Evolutionary conservation across 2,113 vertebrate genomes (phyloP).

Genomic region (Etheostoma cragini): DNA sequence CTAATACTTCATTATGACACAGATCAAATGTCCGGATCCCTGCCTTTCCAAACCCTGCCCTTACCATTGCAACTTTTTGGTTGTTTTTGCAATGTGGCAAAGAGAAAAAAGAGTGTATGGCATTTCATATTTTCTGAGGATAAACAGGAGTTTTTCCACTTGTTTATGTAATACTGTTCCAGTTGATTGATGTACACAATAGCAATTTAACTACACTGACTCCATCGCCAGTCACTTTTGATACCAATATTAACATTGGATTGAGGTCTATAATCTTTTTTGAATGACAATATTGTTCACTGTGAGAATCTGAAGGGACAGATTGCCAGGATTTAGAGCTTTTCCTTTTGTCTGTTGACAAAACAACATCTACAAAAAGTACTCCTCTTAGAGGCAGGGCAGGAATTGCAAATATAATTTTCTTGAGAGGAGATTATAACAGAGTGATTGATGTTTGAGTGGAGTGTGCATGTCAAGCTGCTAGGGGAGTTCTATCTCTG

Average conservation of each 20-base stretch:
- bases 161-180: neutral
- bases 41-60: conserved; percentile 47
- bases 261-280: conserved; percentile 52
- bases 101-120: conserved; percentile 38
- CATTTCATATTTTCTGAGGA: conserved; percentile 42
- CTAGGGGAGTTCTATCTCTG: conserved; percentile 37
- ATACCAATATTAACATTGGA: conserved; percentile 24
- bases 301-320: conserved; percentile 27
- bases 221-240: conserved; percentile 32
- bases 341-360: conserved; percentile 44
- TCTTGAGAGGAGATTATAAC: conserved; percentile 52
- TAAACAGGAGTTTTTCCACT: conserved; percentile 35
- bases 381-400: conserved; percentile 14
- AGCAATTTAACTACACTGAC: neutral
- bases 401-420: conserved; percentile 56
- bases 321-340: conserved; percentile 38
- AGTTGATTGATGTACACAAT: neutral
- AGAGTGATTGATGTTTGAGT: conserved; percentile 15
- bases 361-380: conserved; percentile 49
- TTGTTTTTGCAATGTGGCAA: conserved; percentile 72
- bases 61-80: conserved; percentile 60
- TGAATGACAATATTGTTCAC: conserved; percentile 37
- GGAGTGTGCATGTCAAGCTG: neutral
- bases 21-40: conserved; percentile 87
- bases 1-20: conserved; percentile 91